Evolutionary conservation across 2,888 invertebrate genomes (phyloP).

Genomic region (Eilema griseolum): DNA sequence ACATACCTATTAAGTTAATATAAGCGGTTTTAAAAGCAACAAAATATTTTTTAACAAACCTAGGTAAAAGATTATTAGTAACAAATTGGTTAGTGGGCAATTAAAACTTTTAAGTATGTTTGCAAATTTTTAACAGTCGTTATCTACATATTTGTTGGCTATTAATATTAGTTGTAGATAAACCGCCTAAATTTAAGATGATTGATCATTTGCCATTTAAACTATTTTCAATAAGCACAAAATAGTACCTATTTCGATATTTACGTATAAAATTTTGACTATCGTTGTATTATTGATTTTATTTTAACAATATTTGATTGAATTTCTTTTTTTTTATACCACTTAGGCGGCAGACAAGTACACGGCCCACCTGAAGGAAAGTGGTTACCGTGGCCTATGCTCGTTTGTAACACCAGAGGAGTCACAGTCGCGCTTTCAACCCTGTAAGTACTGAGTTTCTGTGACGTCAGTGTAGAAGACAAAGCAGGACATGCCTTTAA

Average conservation of each 20-base stretch:
- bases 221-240: conserved; percentile 27
- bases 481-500: too few relatives aligned
- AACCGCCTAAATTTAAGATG: conserved; percentile 1
- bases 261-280: conserved; percentile 12
- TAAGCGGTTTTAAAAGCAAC: neutral
- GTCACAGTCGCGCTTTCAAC: too few relatives aligned
- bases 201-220: conserved; percentile 23
- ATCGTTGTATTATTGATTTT: conserved; percentile 28
- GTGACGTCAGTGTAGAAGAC: too few relatives aligned
- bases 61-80: neutral
- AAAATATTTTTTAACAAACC: neutral
- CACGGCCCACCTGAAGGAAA: too few relatives aligned
- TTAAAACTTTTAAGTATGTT: neutral
- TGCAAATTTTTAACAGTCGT: neutral
- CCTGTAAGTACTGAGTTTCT: too few relatives aligned
- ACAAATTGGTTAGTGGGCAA: neutral
- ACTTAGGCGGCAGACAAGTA: too few relatives aligned
- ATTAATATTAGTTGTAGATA: too few relatives aligned
- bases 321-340: too few relatives aligned
- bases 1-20: too few relatives aligned
- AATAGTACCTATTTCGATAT: conserved; percentile 25
- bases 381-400: too few relatives aligned
- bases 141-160: neutral
- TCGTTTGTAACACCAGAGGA: too few relatives aligned
- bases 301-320: conserved; percentile 31